Base-by-base conservation (phyloP, 2,797 vertebrate species). In the Hozukius guyotensis region DNA sequence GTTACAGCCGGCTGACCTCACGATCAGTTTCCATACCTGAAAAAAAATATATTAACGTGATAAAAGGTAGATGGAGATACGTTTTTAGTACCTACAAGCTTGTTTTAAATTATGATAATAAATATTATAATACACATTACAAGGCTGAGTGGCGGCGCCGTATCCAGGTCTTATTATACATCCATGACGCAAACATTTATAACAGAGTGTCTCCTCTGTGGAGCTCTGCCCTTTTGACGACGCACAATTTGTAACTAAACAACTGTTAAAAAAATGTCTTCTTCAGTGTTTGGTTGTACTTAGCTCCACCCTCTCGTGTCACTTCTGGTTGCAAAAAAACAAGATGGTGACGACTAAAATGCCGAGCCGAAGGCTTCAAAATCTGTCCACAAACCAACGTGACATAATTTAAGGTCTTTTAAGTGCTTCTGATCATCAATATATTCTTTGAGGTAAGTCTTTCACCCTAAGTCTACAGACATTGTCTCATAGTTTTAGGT, bases 1-100 rank as follows among this genome's bases (percentile, higher is more conserved):
- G 71, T 88, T 78, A 67, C 81, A 88, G 77, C 34, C 11, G 1
- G 25, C 52, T 88, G 72, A 87, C 66, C 83, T 87, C 65, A 77
- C 27, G 22, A 80, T 69, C 67, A 73, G 83, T 84, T 89, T 85
- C 83, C 88, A 86, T 52, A 65, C 27, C 55, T 84, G 72, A 60
- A 68, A 81, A 64, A 56, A 56, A 56, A 56, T 1, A 68, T 7
- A 38, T 18, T 31, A 16, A 24, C 13, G 18, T 22, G 42, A 72
- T 22, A 80, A 68, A 61, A 71, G 52, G 24, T 32, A 11, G 42
- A 55, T 25, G 16, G 49, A 62, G 63, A 29, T 3, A 46, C 3
- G 0, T 12, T 59, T 70, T 64, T 14, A 60, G 49, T 14, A 32
- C 24, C 6, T n/a, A 18, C 6, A 10, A 25, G 49, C 4, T 22